phyloP scores from a whole-genome alignment of 2,797 vertebrate genomes.

The Cuniculus paca region DNA sequence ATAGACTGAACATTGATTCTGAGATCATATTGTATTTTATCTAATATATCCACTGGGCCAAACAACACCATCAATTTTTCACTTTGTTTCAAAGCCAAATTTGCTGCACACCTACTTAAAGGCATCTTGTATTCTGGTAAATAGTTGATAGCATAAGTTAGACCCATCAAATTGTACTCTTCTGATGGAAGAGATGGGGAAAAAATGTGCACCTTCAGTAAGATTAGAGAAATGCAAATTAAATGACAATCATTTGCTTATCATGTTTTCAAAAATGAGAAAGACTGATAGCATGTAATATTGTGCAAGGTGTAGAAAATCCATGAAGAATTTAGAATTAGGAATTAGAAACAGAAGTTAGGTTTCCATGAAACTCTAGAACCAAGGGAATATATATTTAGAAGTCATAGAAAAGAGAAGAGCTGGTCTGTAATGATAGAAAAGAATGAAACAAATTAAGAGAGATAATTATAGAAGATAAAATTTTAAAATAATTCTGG shows the following conservation, averaged over 20 bases:
- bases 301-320: neutral
- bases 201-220: neutral
- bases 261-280: slow-evolving; percentile 43
- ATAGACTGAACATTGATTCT: slow-evolving; percentile 75
- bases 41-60: slow-evolving; percentile 57
- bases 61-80: slow-evolving; percentile 81
- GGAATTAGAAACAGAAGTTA: slow-evolving; percentile 7
- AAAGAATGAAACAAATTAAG: slow-evolving; percentile 38
- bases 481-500: neutral
- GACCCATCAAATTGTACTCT: slow-evolving; percentile 43
- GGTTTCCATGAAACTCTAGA: neutral
- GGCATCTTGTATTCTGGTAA: slow-evolving; percentile 70
- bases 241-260: slow-evolving; percentile 51
- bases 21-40: slow-evolving; percentile 71
- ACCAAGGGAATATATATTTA: neutral
- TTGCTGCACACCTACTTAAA: slow-evolving; percentile 61
- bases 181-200: slow-evolving; percentile 22
- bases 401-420: neutral
- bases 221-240: slow-evolving; percentile 47
- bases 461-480: slow-evolving; percentile 13
- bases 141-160: slow-evolving; percentile 56
- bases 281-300: neutral
- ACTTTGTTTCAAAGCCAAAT: slow-evolving; percentile 76
- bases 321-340: slow-evolving; percentile 35
- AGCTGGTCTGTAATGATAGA: neutral